Evolutionary conservation across 2,888 invertebrate genomes (phyloP).

Genomic region (Podotricha telesiphe): DNA sequence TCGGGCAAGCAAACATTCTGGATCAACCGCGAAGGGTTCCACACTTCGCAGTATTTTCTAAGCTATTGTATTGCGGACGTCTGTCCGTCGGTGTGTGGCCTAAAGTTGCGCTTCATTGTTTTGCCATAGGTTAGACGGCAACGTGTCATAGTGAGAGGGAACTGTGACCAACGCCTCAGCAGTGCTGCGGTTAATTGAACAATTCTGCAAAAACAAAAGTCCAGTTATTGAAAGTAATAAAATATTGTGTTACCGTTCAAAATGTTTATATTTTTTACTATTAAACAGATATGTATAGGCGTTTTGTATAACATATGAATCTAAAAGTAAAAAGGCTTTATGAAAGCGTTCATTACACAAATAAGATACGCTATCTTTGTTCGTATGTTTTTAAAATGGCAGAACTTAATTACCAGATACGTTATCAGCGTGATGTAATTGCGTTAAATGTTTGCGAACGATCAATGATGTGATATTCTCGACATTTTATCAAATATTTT

Average conservation of each 20-base stretch:
- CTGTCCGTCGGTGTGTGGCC: conserved; percentile 56
- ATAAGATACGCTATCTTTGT: conserved; percentile 11
- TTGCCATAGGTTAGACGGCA: conserved; percentile 80
- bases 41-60: conserved; percentile 58
- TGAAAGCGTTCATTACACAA: neutral
- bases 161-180: conserved; percentile 90
- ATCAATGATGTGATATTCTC: conserved; percentile 7
- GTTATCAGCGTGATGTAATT: conserved; percentile 35
- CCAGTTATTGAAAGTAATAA: neutral
- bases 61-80: conserved; percentile 57
- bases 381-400: conserved; percentile 21
- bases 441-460: conserved; percentile 30
- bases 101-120: conserved; percentile 75
- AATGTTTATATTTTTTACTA: neutral
- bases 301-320: neutral
- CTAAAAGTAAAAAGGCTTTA: conserved; percentile 2
- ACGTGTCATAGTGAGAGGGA: conserved; percentile 88
- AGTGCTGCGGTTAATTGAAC: conserved; percentile 86
- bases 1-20: conserved; percentile 13
- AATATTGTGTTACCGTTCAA: neutral
- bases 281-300: neutral
- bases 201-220: conserved; percentile 81
- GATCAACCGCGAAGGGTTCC: conserved; percentile 55
- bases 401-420: conserved; percentile 33
- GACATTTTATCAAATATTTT: neutral